phyloP scores from a whole-genome alignment of 1,140 invertebrate genomes.

The Lasaia peninsularis region DNA sequence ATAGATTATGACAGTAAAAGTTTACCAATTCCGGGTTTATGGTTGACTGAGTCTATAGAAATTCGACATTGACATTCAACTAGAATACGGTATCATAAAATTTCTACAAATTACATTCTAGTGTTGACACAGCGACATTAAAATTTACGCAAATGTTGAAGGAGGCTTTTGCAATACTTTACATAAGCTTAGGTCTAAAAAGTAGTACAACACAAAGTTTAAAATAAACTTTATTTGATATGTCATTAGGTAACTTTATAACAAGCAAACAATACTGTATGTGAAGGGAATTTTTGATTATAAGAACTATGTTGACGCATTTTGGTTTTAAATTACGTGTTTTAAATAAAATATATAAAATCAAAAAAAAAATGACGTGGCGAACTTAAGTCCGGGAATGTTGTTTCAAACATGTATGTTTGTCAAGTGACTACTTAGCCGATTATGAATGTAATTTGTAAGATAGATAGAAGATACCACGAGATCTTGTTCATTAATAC shows the following conservation, averaged over 20 bases:
- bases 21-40: constrained; percentile 17
- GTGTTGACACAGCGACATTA: constrained; percentile 44
- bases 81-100: constrained; percentile 28
- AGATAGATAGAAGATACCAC: too few relatives aligned
- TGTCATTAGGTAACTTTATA: constrained; percentile 4
- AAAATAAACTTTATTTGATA: constrained; percentile 7
- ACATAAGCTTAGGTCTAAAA: constrained; percentile 24
- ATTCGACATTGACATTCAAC: constrained; percentile 61
- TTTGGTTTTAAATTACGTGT: not conserved
- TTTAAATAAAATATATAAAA: not conserved
- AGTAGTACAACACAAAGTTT: constrained; percentile 10
- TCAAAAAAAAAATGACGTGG: too few relatives aligned
- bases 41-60: constrained; percentile 30
- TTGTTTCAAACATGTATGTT: too few relatives aligned
- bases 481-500: too few relatives aligned
- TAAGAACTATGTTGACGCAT: not conserved
- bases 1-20: not conserved
- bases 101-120: constrained; percentile 40
- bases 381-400: too few relatives aligned
- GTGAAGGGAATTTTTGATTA: not conserved
- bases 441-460: too few relatives aligned
- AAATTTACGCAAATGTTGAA: constrained; percentile 52
- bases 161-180: constrained; percentile 40
- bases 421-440: too few relatives aligned
- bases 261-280: not conserved